These are phyloP conservation scores for Sinocyclocheilus anshuiensis DNA, from an alignment of 2,113 vertebrate genomes.

Conservation along the genomic window DNA sequence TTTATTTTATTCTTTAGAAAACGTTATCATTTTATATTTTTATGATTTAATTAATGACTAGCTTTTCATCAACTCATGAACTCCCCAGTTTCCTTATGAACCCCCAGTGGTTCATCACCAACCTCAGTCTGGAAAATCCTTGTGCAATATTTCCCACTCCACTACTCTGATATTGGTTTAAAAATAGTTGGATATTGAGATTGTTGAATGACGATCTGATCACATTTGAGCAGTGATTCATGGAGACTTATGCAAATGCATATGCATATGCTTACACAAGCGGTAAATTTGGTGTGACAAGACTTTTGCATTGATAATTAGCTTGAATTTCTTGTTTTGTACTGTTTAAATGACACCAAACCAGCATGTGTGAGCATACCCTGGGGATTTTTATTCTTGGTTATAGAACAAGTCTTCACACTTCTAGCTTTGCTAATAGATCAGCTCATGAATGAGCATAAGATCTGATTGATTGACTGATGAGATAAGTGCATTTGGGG, in stretches of 20 bases:
- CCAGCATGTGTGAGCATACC: not conserved
- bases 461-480: conserved; percentile 11
- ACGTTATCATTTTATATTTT: not conserved
- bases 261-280: not conserved
- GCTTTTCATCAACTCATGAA: not conserved
- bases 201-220: not conserved
- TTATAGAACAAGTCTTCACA: conserved; percentile 17
- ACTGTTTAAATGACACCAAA: not conserved
- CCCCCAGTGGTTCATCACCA: not conserved
- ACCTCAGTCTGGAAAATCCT: not conserved
- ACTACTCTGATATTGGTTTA: too few species aligned
- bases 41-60: not conserved
- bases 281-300: not conserved
- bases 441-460: conserved; percentile 6
- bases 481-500: not conserved
- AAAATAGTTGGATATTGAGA: not conserved
- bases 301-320: not conserved
- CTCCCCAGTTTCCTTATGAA: too few species aligned
- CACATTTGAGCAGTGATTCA: conserved; percentile 1
- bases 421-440: not conserved
- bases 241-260: too few species aligned
- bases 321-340: not conserved
- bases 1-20: not conserved
- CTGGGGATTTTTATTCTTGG: not conserved
- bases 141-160: too few species aligned